A percentile compares a stretch with the other conserved stretches of the same genome.
These are phyloP conservation scores for Sussaba pulchella DNA, from an alignment of 2,888 invertebrate genomes.

Conservation along the genomic window DNA sequence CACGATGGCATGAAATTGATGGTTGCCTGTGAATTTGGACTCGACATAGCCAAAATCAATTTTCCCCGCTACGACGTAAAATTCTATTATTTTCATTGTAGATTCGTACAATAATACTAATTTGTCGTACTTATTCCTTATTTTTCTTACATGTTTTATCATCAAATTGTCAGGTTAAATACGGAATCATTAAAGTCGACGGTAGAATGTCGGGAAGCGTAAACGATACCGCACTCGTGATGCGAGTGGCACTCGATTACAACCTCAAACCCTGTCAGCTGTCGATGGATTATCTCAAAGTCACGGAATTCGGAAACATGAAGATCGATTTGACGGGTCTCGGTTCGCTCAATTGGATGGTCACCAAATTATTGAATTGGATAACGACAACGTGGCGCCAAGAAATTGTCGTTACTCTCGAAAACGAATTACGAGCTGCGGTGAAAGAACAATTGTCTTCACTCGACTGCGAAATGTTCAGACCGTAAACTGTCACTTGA, in stretches of 20 bases:
- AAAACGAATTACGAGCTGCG: conserved; percentile 20
- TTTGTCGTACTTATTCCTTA: background rate
- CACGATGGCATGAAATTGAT: conserved; percentile 61
- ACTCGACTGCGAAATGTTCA: conserved; percentile 69
- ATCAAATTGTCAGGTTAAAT: conserved; percentile 46
- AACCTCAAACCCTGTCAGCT: conserved; percentile 64
- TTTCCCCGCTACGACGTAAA: conserved; percentile 70
- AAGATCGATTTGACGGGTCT: conserved; percentile 67
- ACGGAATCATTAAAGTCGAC: conserved; percentile 54
- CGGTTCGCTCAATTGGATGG: conserved; percentile 61
- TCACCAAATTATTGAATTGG: conserved; percentile 61
- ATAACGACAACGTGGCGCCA: conserved; percentile 64
- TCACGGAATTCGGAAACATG: conserved; percentile 65
- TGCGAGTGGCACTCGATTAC: conserved; percentile 65
- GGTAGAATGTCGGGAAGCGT: conserved; percentile 67
- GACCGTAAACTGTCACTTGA: conserved; percentile 42
- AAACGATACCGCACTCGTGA: conserved; percentile 58
- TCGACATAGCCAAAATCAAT: conserved; percentile 62
- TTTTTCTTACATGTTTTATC: background rate
- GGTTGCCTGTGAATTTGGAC: conserved; percentile 66
- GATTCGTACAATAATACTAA: background rate
- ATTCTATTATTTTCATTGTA: background rate
- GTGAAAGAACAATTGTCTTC: conserved; percentile 50
- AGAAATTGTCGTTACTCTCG: conserved; percentile 62
- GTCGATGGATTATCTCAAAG: conserved; percentile 61